A percentile compares a stretch with the other conserved stretches of the same genome.
phyloP scores from a whole-genome alignment of 1,140 invertebrate species.

The Drosophila oshimai region DNA sequence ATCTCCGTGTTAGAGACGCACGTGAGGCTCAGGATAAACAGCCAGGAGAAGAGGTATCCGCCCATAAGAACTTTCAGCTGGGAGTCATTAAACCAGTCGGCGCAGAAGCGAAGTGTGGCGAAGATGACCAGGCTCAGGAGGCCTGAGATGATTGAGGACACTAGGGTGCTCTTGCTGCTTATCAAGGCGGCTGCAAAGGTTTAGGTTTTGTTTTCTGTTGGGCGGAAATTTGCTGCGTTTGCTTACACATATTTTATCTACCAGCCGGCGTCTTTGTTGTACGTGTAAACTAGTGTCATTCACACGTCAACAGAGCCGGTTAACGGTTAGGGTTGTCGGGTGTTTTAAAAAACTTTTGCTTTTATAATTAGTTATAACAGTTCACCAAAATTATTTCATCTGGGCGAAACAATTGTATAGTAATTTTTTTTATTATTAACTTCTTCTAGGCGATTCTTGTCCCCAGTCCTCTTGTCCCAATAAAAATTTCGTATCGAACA shows the following conservation, averaged over 20 bases:
- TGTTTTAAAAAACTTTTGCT: not conserved
- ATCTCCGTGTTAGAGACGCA: constrained; percentile 77
- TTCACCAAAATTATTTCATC: too few relatives aligned
- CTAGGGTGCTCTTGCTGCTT: constrained; percentile 50
- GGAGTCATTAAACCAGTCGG: constrained; percentile 69
- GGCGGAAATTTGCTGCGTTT: not conserved
- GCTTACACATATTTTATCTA: constrained; percentile 55
- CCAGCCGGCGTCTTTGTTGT: constrained; percentile 29
- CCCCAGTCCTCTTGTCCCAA: too few relatives aligned
- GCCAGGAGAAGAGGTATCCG: constrained; percentile 70
- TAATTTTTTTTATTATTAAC: too few relatives aligned
- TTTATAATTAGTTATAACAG: too few relatives aligned
- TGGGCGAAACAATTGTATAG: too few relatives aligned
- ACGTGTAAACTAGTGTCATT: constrained; percentile 5
- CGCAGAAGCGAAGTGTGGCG: constrained; percentile 72
- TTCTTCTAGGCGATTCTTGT: too few relatives aligned
- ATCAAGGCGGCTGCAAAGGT: constrained; percentile 38
- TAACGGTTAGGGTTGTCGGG: not conserved
- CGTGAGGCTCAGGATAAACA: constrained; percentile 70
- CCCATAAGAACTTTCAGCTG: constrained; percentile 73
- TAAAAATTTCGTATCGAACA: too few relatives aligned
- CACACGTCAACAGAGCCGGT: not conserved
- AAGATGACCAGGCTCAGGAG: constrained; percentile 72
- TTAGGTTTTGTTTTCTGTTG: not conserved
- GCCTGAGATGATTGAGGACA: constrained; percentile 70